These are phyloP conservation scores for Oxytorus armatus DNA, from an alignment of 2,888 invertebrate species.

Conservation along the genomic window DNA sequence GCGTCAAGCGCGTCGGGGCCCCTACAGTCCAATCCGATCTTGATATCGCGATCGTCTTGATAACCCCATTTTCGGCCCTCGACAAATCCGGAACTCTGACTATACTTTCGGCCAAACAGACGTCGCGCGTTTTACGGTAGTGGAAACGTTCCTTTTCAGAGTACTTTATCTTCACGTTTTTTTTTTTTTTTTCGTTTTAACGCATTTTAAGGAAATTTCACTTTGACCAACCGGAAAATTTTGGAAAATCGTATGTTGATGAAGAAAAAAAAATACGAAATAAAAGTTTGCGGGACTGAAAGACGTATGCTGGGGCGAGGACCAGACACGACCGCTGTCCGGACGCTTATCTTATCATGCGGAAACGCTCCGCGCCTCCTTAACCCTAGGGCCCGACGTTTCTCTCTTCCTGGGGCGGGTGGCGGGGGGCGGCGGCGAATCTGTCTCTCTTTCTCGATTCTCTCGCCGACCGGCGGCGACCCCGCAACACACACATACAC, in stretches of 20 bases:
- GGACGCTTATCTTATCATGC: conserved; percentile 81
- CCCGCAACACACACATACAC: conserved; percentile 33
- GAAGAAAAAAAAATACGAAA: conserved; percentile 9
- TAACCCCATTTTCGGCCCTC: conserved; percentile 49
- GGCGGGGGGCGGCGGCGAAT: too few species aligned
- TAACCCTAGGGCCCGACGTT: conserved; percentile 71
- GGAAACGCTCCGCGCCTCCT: conserved; percentile 78
- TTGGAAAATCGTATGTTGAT: neutral
- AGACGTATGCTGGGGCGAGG: conserved; percentile 31
- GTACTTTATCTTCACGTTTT: too few species aligned
- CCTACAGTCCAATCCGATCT: conserved; percentile 13
- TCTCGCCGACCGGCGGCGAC: conserved; percentile 62
- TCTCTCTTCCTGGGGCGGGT: conserved; percentile 69
- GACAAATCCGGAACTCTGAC: conserved; percentile 44
- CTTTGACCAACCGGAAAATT: neutral
- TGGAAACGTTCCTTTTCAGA: neutral
- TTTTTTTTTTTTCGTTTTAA: too few species aligned
- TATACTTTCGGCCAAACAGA: neutral
- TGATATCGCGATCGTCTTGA: conserved; percentile 39
- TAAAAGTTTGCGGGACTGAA: conserved; percentile 34
- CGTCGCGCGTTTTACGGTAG: neutral
- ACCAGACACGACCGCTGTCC: conserved; percentile 61
- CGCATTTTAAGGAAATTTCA: too few species aligned
- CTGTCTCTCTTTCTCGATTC: conserved; percentile 55
- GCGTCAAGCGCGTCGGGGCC: conserved; percentile 59